phyloP scores from a whole-genome alignment of 2,888 invertebrate species.

The Platynereis dumerilii region DNA sequence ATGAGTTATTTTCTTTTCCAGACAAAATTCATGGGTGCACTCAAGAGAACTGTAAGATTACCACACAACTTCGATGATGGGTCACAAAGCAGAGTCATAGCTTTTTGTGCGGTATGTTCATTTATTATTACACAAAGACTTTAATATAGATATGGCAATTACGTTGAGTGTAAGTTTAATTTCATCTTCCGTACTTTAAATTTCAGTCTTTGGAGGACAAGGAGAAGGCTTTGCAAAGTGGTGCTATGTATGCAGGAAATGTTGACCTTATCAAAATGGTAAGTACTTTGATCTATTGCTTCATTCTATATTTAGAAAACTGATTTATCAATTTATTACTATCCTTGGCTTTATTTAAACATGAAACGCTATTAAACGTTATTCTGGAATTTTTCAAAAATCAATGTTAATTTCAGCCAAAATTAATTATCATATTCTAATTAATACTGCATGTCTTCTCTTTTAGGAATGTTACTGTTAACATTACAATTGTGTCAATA shows the following conservation, averaged over 20 bases:
- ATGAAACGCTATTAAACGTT: no score
- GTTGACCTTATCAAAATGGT: slow-evolving; percentile 47
- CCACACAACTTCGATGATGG: slow-evolving; percentile 53
- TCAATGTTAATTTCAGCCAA: no score
- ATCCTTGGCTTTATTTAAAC: no score
- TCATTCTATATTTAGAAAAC: no score
- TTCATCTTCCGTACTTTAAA: neutral
- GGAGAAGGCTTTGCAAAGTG: slow-evolving; percentile 41
- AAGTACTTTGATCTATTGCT: slow-evolving; percentile 4
- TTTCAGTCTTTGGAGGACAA: slow-evolving; percentile 43
- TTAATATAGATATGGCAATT: neutral
- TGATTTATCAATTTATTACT: neutral
- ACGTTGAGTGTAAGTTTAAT: no score
- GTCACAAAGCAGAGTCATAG: slow-evolving; percentile 42
- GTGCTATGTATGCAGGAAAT: slow-evolving; percentile 47
- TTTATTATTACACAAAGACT: no score
- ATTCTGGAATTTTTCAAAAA: no score
- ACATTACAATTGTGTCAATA: neutral
- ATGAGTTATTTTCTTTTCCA: slow-evolving; percentile 47
- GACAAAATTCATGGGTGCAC: slow-evolving; percentile 51
- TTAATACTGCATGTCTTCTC: no score
- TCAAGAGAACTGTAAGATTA: slow-evolving; percentile 43
- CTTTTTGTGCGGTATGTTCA: slow-evolving; percentile 50
- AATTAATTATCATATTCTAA: no score
- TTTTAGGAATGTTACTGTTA: no score